These are phyloP conservation scores for Dolichoris vasculosae DNA, from an alignment of 1,140 invertebrate species.

Conservation along the genomic window DNA sequence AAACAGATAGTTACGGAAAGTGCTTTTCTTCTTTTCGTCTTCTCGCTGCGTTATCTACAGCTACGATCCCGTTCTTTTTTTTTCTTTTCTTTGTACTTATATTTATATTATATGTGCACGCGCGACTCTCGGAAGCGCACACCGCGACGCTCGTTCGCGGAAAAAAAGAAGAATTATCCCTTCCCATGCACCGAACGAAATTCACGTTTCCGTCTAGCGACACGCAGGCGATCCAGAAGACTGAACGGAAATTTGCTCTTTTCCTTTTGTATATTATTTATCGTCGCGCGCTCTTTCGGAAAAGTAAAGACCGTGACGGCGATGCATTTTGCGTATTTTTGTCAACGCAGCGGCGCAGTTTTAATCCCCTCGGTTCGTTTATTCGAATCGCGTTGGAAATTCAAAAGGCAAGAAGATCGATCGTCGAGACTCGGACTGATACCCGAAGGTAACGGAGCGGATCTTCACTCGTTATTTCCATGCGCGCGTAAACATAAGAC, in stretches of 20 bases:
- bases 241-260: not conserved
- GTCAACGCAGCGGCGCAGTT: too few species aligned
- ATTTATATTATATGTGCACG: not conserved
- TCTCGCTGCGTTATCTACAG: not conserved
- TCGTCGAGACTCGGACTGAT: too few species aligned
- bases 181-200: not conserved
- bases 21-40: slow-evolving; percentile 59
- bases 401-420: too few species aligned
- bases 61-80: not conserved
- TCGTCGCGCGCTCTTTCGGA: not conserved
- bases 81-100: not conserved
- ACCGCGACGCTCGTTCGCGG: not conserved
- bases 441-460: too few species aligned
- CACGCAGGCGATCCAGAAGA: slow-evolving; percentile 31
- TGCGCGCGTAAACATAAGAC: too few species aligned
- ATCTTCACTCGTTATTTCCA: too few species aligned
- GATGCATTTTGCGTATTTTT: not conserved
- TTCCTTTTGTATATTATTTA: not conserved
- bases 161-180: slow-evolving; percentile 21
- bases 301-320: not conserved
- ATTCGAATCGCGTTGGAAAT: too few species aligned
- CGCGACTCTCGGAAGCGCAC: not conserved
- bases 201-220: slow-evolving; percentile 5
- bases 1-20: slow-evolving; percentile 64
- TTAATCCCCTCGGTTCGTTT: too few species aligned